A percentile compares a stretch with the other conserved stretches of the same genome.
Evolutionary conservation across 1,140 invertebrate genomes (phyloP).

Genomic region (Tenebrio molitor): DNA sequence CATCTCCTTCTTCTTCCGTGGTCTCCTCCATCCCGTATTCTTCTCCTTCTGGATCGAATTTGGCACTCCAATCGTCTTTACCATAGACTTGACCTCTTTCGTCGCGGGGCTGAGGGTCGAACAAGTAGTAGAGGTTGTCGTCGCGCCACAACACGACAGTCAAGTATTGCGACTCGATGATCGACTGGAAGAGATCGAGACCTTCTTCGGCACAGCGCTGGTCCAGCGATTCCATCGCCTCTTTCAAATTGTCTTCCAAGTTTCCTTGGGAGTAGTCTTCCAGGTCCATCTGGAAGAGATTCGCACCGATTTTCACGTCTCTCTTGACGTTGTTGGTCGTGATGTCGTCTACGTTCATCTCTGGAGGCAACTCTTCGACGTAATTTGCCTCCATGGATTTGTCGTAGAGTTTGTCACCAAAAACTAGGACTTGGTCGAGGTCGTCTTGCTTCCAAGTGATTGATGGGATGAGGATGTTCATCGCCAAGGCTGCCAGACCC

Average conservation of each 20-base stretch:
- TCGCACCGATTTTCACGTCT: constrained; percentile 61
- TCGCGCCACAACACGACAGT: constrained; percentile 61
- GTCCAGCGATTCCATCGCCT: constrained; percentile 40
- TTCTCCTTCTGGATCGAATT: not conserved
- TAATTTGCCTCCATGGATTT: constrained; percentile 46
- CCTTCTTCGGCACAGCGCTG: constrained; percentile 27
- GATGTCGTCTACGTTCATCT: constrained; percentile 50
- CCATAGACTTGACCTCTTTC: constrained; percentile 54
- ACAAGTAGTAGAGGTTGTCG: constrained; percentile 59
- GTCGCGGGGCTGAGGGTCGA: constrained; percentile 63
- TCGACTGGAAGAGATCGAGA: constrained; percentile 46
- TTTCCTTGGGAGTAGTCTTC: constrained; percentile 53
- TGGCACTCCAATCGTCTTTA: constrained; percentile 48
- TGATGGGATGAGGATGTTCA: constrained; percentile 58
- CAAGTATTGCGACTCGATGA: constrained; percentile 57
- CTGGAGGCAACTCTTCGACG: constrained; percentile 28
- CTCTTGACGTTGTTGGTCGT: constrained; percentile 58
- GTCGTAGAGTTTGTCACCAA: constrained; percentile 47
- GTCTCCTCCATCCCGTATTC: not conserved
- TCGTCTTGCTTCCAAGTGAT: constrained; percentile 58
- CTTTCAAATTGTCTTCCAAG: constrained; percentile 54
- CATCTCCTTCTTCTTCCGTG: not conserved
- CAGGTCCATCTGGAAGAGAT: constrained; percentile 58
- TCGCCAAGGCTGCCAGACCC: constrained; percentile 58
- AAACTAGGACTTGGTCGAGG: constrained; percentile 59